Conservation (phyloP, 64 coral and sea anemone species). For the Montipora capricornis region DNA sequence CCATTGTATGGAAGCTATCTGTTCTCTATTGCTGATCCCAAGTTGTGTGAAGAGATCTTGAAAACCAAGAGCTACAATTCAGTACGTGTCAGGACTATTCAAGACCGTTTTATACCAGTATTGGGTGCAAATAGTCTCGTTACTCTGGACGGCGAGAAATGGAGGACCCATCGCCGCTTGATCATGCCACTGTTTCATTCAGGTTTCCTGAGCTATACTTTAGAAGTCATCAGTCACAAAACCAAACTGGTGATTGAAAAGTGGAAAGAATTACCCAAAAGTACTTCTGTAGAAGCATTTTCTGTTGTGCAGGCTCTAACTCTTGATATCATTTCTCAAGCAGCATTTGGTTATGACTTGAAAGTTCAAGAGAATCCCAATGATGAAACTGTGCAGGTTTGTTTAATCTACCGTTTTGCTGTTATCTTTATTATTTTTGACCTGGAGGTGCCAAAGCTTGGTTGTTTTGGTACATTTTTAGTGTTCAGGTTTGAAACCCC, state of each 20-base stretch:
- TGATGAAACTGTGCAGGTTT: slow-evolving; percentile 35
- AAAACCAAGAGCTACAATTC: slow-evolving; percentile 33
- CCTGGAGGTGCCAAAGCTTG: no score
- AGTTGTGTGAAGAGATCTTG: slow-evolving; percentile 30
- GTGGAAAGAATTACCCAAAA: background rate
- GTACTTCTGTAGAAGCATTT: slow-evolving; percentile 7
- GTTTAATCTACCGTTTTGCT: background rate
- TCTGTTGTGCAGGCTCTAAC: background rate
- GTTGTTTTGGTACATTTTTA: no score
- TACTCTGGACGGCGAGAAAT: slow-evolving; percentile 10
- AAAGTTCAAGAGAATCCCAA: slow-evolving; percentile 74
- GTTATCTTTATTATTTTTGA: no score
- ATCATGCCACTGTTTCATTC: slow-evolving; percentile 47
- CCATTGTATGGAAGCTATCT: slow-evolving; percentile 9
- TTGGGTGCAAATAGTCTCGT: background rate
- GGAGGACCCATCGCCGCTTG: slow-evolving; percentile 31
- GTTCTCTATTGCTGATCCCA: slow-evolving; percentile 34
- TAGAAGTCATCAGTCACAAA: background rate
- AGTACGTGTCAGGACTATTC: background rate
- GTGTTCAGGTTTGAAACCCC: no score
- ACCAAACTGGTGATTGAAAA: background rate
- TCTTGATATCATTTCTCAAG: slow-evolving; percentile 48
- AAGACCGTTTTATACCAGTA: slow-evolving; percentile 25
- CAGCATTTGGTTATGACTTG: slow-evolving; percentile 71
- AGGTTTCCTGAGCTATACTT: slow-evolving; percentile 25